These are phyloP conservation scores for Lordiphosa clarofinis DNA, from an alignment of 1,140 invertebrate genomes.

Conservation along the genomic window DNA sequence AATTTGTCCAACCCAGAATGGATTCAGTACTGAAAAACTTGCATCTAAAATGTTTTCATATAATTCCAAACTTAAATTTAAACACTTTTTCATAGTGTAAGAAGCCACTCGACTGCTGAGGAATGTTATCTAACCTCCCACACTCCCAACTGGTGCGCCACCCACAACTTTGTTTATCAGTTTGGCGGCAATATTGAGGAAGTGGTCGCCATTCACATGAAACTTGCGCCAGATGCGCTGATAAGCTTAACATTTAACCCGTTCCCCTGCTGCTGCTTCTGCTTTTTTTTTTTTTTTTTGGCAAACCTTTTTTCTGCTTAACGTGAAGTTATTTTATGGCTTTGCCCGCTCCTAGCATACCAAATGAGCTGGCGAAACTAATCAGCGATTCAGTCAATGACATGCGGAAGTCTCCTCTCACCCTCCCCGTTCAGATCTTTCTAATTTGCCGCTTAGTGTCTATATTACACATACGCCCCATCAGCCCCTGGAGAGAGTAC, in stretches of 20 bases:
- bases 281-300: conserved; percentile 26
- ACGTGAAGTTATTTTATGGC: conserved; percentile 44
- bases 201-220: conserved; percentile 41
- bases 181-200: conserved; percentile 55
- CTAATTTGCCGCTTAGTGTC: conserved; percentile 3
- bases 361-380: conserved; percentile 30
- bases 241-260: conserved; percentile 35
- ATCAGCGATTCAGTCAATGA: conserved; percentile 40
- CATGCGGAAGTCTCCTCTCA: conserved; percentile 30
- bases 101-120: conserved; percentile 1
- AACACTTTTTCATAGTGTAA: conserved; percentile 2
- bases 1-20: too few species aligned
- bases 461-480: conserved; percentile 40
- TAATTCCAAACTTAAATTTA: too few species aligned
- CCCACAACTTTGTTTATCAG: conserved; percentile 64
- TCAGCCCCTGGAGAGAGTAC: not conserved
- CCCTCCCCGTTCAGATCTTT: not conserved
- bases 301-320: conserved; percentile 37
- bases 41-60: too few species aligned
- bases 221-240: conserved; percentile 55
- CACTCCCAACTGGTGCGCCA: conserved; percentile 47
- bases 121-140: conserved; percentile 41
- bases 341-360: conserved; percentile 24
- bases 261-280: conserved; percentile 10
- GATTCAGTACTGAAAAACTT: too few species aligned